Evolutionary conservation across 2,797 vertebrate species (phyloP).

Genomic region (Picus viridis): DNA sequence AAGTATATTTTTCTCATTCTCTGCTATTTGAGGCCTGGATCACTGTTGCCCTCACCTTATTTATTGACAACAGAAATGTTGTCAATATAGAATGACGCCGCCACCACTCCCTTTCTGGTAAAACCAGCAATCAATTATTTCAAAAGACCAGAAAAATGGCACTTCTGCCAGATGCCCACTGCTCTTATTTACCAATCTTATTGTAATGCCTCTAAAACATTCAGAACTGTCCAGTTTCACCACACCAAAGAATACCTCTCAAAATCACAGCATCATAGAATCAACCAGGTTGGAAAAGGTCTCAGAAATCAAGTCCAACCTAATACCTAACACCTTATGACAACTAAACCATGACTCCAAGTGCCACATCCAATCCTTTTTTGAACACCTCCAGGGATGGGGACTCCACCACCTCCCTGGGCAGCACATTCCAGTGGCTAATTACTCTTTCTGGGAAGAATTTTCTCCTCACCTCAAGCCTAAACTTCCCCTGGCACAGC

Average conservation of each 20-base stretch:
- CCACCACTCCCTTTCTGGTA: neutral
- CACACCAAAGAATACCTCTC: neutral
- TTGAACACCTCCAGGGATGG: too few species aligned
- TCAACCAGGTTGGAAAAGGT: too few species aligned
- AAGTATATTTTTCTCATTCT: slow-evolving; percentile 15
- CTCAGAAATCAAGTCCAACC: too few species aligned
- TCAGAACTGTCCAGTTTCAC: neutral
- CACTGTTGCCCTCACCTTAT: neutral
- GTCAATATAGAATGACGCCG: neutral
- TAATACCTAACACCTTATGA: too few species aligned
- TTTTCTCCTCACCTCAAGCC: too few species aligned
- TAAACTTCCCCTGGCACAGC: too few species aligned
- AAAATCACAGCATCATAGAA: neutral
- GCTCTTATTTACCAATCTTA: neutral
- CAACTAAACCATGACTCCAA: too few species aligned
- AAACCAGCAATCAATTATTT: neutral
- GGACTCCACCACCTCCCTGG: too few species aligned
- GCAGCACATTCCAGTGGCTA: too few species aligned
- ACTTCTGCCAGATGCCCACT: neutral
- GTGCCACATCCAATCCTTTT: too few species aligned
- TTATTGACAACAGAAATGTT: neutral
- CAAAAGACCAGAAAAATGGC: neutral
- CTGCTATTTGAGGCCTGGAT: slow-evolving; percentile 10
- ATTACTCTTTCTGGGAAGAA: too few species aligned
- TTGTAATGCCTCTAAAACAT: slow-evolving; percentile 11